Evolutionary conservation across 2,797 vertebrate species (phyloP).

Genomic region (Molossus alvarezi): DNA sequence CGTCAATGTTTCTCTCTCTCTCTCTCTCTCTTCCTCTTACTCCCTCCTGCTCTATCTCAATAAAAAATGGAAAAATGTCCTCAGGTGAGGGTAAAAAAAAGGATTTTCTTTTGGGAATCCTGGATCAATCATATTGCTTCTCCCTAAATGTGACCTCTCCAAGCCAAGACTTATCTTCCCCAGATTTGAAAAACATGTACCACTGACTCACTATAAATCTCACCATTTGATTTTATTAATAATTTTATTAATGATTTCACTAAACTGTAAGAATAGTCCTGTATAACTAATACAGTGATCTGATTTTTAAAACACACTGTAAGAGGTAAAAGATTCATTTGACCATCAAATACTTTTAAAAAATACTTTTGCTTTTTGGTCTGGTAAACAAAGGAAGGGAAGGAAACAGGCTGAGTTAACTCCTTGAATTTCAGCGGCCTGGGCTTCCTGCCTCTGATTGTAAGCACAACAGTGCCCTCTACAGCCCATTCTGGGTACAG

Average conservation of each 20-base stretch:
- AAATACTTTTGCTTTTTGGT: not conserved
- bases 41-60: no score
- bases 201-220: not conserved
- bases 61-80: no score
- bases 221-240: not conserved
- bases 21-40: no score
- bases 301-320: not conserved
- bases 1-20: no score
- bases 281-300: not conserved
- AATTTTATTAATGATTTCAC: not conserved
- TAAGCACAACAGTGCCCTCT: slow-evolving; percentile 88
- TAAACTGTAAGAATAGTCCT: not conserved
- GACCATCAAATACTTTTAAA: not conserved
- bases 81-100: not conserved
- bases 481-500: not conserved
- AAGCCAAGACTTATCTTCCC: not conserved
- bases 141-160: not conserved
- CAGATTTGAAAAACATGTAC: not conserved
- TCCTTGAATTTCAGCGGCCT: not conserved
- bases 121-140: not conserved
- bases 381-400: not conserved
- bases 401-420: rapidly evolving
- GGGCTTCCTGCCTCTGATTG: not conserved
- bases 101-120: not conserved
- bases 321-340: not conserved